Evolutionary conservation across 2,797 vertebrate genomes (phyloP).

Genomic region (Macrochelys suwanniensis): DNA sequence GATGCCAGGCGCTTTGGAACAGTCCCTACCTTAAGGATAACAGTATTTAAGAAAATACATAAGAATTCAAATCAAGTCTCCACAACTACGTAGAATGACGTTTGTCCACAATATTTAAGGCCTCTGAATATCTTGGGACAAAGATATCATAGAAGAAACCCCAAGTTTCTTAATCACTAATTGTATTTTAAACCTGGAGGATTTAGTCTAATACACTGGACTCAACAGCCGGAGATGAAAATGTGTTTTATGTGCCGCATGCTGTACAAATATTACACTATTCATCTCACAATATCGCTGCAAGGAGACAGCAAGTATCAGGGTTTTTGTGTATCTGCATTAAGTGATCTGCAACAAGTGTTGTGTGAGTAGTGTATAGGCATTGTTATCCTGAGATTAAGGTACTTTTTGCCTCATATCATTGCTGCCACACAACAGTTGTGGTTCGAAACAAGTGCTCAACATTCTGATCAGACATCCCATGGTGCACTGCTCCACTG

Average conservation of each 20-base stretch:
- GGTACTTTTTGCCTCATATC: neutral
- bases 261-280: neutral
- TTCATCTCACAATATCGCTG: neutral
- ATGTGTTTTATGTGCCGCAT: neutral
- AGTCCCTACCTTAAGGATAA: neutral
- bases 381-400: neutral
- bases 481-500: neutral
- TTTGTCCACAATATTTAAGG: constrained; percentile 50
- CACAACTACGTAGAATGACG: constrained; percentile 38
- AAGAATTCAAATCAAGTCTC: neutral
- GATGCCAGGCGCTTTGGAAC: neutral
- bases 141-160: constrained; percentile 53
- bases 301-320: neutral
- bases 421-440: neutral
- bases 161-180: constrained; percentile 57
- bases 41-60: constrained; percentile 44
- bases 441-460: neutral
- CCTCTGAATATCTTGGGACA: constrained; percentile 62
- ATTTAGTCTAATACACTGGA: neutral
- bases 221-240: neutral
- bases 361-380: neutral
- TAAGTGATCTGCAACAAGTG: neutral
- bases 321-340: neutral
- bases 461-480: neutral
- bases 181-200: constrained; percentile 52